Percentiles rank a stretch among this genome's conserved stretches.
phyloP scores from a whole-genome alignment of 53 echinoderm and acorn worm genomes.

The Holothuria scabra region DNA sequence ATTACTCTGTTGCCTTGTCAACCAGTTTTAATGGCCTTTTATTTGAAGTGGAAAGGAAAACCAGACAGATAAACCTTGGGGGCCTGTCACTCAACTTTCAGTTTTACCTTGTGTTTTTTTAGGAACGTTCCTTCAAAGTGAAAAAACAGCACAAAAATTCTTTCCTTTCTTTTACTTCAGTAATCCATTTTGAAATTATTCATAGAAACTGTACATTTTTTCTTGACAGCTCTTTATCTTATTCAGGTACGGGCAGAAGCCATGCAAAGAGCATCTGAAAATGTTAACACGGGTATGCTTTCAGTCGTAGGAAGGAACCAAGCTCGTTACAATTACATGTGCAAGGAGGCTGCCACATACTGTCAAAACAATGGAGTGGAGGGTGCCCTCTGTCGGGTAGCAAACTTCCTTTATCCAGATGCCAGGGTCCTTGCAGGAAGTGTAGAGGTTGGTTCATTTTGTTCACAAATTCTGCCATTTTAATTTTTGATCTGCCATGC shows the following conservation, averaged over 20 bases:
- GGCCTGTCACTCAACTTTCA: no score
- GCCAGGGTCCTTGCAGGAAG: constrained; percentile 90
- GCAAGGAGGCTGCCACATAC: constrained; percentile 77
- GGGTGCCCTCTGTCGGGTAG: constrained; percentile 80
- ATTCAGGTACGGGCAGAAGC: constrained; percentile 92
- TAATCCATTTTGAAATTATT: background rate
- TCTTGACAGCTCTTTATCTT: constrained; percentile 68
- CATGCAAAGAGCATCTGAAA: constrained; percentile 90
- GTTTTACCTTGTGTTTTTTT: no score
- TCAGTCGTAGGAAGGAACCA: constrained; percentile 71
- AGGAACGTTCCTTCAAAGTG: no score
- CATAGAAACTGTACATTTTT: background rate
- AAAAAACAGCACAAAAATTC: no score
- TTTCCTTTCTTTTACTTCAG: background rate
- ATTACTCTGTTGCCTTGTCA: no score
- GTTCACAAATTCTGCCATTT: background rate
- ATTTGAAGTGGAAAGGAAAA: no score
- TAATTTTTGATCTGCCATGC: background rate
- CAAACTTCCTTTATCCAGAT: constrained; percentile 84
- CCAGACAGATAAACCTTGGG: no score
- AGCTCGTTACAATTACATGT: constrained; percentile 66
- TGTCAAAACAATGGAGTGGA: constrained; percentile 54
- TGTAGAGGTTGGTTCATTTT: constrained; percentile 59
- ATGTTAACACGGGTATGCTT: constrained; percentile 80
- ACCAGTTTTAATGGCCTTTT: no score